phyloP scores from a whole-genome alignment of 2,113 vertebrate species.

The Tor tambroides region DNA sequence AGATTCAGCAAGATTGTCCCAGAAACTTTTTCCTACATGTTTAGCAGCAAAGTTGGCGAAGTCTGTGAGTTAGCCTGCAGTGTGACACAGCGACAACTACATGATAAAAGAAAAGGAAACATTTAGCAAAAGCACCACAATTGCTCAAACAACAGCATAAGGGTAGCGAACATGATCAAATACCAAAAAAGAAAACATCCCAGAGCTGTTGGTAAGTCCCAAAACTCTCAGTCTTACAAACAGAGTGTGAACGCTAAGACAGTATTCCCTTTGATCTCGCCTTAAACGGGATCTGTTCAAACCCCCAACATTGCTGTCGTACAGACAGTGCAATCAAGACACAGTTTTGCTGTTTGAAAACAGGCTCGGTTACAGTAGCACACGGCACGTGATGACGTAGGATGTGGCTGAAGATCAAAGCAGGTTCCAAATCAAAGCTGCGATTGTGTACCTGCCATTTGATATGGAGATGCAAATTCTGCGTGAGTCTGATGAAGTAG shows the following conservation, averaged over 20 bases:
- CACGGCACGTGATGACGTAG: neutral
- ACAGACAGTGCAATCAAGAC: slow-evolving; percentile 25
- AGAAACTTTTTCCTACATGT: slow-evolving; percentile 8
- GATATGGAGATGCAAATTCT: slow-evolving; percentile 24
- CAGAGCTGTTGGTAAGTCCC: slow-evolving; percentile 27
- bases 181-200: slow-evolving; percentile 17
- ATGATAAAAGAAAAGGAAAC: neutral
- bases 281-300: slow-evolving; percentile 28
- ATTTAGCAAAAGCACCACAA: slow-evolving; percentile 17
- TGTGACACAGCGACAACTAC: neutral
- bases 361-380: slow-evolving; percentile 23
- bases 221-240: slow-evolving; percentile 27
- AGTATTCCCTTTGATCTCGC: slow-evolving; percentile 27
- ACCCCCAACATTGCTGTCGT: neutral
- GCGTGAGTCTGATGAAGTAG: slow-evolving; percentile 12
- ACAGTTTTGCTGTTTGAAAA: neutral
- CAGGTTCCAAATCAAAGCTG: neutral
- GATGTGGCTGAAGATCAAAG: slow-evolving; percentile 19
- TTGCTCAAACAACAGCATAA: neutral
- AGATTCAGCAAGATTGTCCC: slow-evolving; percentile 15
- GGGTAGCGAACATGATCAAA: slow-evolving; percentile 8
- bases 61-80: slow-evolving; percentile 14
- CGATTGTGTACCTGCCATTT: slow-evolving; percentile 10
- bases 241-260: slow-evolving; percentile 16
- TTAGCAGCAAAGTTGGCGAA: neutral